phyloP scores from a whole-genome alignment of 2,888 invertebrate species.

The Alloplasta piceator region DNA sequence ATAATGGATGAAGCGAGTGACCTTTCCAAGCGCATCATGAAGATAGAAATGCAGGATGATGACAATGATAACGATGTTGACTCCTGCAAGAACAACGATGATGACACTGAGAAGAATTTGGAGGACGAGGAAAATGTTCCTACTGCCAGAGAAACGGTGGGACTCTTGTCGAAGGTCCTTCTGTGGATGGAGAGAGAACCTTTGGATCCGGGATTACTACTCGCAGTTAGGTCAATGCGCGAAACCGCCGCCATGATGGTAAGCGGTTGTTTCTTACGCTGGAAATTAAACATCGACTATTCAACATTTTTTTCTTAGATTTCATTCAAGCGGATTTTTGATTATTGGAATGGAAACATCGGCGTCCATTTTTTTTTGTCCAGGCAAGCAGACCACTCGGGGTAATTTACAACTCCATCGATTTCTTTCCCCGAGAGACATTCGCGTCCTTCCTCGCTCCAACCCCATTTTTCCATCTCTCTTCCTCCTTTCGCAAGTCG shows the following conservation, averaged over 20 bases:
- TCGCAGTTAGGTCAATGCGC: constrained; percentile 81
- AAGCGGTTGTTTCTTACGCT: constrained; percentile 67
- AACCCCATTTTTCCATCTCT: constrained; percentile 11
- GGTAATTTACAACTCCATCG: constrained; percentile 54
- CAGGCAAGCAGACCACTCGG: constrained; percentile 35
- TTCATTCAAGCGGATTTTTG: constrained; percentile 14
- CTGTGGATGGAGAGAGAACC: constrained; percentile 84
- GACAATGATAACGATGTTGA: constrained; percentile 66
- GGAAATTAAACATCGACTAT: not conserved
- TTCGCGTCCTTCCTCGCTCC: constrained; percentile 28
- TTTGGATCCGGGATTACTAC: constrained; percentile 82
- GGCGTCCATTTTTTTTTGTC: constrained; percentile 26
- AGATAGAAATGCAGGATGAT: constrained; percentile 70
- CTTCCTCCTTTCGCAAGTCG: constrained; percentile 16
- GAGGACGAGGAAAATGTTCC: constrained; percentile 75
- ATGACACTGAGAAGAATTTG: constrained; percentile 66
- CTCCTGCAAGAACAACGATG: constrained; percentile 69
- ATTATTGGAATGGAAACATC: constrained; percentile 2
- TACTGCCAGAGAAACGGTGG: constrained; percentile 81
- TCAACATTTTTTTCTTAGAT: not conserved
- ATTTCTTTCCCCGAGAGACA: constrained; percentile 22
- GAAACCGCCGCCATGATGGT: constrained; percentile 81
- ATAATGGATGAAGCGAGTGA: constrained; percentile 76
- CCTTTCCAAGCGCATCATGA: constrained; percentile 70
- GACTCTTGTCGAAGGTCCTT: constrained; percentile 82